Evolutionary conservation across 2,888 invertebrate species (phyloP), one percentile per base, ranked within the genome.

Genomic region (Drosophila anomalata): DNA sequence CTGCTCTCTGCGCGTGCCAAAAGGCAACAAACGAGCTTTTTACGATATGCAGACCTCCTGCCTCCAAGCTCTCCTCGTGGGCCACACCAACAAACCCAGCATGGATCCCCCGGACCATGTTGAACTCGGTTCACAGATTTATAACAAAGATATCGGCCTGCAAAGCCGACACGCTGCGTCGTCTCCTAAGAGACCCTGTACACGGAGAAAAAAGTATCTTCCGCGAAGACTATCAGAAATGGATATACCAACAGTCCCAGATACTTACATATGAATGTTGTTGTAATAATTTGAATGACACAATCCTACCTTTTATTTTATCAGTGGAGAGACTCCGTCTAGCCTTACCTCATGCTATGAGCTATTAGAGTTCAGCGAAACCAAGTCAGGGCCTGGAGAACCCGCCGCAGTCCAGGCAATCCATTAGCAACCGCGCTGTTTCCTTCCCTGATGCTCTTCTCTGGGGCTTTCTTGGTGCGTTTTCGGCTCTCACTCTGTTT

Each of bases 111-210:
- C 41, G 47, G 65, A 56, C 73, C 78, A 88, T 81, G 88, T 87
- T 77, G 88, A 83, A 78, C 87, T 75, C 72, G 73, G 76, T 75
- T 80, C 79, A 81, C 89, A 90, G 89, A 90, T 90, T 90, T 90
- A 89, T 90, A 90, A 90, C 90, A 87, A 84, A 89, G 90, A 90
- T 90, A 90, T 88, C 78, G 84, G 81, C 57, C 65, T 44, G 78
- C 73, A 65, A 77, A 71, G 85, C 81, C 87, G 78, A 85, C 88
- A 85, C 79, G 88, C 86, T 83, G 87, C 74, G 76, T 71, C 87
- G 59, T 44, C 72, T 65, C 39, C 53, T 17, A 48, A 46, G 46
- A 39, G 59, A 42, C 42, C 33, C 31, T 22, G 31, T 36, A 20
- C 42, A 63, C 56, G 39, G 48, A 5, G 42, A 42, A n/a, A 44